These are phyloP conservation scores for Potamarius usumacintae DNA, from an alignment of 2,113 vertebrate genomes.

Conservation along the genomic window DNA sequence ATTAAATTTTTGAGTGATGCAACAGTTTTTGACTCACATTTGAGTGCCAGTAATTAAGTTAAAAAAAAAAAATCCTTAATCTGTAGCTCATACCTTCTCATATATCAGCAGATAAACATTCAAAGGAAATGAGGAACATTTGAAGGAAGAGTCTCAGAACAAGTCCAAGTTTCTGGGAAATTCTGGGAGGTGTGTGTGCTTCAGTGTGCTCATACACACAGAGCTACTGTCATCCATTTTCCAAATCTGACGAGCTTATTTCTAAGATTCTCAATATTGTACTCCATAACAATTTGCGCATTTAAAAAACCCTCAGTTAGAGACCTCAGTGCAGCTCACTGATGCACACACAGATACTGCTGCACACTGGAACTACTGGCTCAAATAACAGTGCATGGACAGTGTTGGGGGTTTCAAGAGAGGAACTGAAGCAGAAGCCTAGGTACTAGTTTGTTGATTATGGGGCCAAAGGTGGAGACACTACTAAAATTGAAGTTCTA, in stretches of 20 bases:
- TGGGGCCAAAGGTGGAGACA: constrained; percentile 54
- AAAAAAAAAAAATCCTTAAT: neutral
- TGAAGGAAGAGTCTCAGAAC: neutral
- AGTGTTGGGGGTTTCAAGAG: neutral
- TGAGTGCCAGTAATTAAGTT: neutral
- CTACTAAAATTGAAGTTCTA: constrained; percentile 76
- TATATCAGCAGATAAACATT: neutral
- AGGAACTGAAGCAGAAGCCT: neutral
- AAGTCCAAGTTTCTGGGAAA: neutral
- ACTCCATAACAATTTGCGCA: neutral
- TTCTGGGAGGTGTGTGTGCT: constrained; percentile 13
- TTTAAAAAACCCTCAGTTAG: neutral
- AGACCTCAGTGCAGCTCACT: constrained; percentile 9
- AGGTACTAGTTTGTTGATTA: constrained; percentile 3
- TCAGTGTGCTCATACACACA: neutral
- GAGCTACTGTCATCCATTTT: neutral
- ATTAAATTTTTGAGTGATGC: neutral
- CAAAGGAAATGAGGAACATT: neutral
- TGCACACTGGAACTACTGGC: neutral
- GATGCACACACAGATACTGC: constrained; percentile 25
- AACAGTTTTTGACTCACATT: neutral
- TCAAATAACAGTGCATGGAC: neutral
- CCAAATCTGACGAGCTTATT: neutral
- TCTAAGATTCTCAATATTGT: neutral
- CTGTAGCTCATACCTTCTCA: constrained; percentile 1